Base-by-base conservation (phyloP, 2,888 invertebrate species). In the Cataglyphis livida region DNA sequence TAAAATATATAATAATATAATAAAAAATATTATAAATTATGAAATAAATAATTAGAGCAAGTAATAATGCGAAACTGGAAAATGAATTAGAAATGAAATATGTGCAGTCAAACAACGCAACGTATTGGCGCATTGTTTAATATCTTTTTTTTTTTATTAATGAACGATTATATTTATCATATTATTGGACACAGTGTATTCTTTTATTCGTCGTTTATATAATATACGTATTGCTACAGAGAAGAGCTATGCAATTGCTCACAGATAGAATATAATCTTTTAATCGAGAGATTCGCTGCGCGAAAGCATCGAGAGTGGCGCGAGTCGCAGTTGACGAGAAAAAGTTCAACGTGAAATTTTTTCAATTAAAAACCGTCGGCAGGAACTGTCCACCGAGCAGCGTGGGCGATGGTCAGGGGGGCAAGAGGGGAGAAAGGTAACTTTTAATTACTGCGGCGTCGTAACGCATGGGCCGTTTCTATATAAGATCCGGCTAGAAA, bases 381-480 rank as follows among this genome's bases (percentile, higher is more conserved):
- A 85, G 88, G 88, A 76, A 86, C 86, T 86, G 85, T 86, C 87
- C 85, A 81, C 83, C 84, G 86, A 84, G 85, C 83, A 66, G 85
- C 78, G 71, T 62, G 74, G 82, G 48, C n/a, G 79, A 64, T 44
- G 76, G 64, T 62, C 62, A 74, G 66, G 71, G 66, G 51, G 48
- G 18, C 54, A 71, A 61, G 57, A 48, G n/a, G 62, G 28, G 84
- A 81, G 86, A 87, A 86, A 89, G 51, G 90, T 90, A 89, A 89
- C 90, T 93, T 93, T 93, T 93, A 93, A 93, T 93, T 93, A 93
- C 92, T 93, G 92, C 91, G 91, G 93, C 92, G 92, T 93, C 91
- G 91, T 92, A 92, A 91, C 92, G 92, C 93, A 92, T 91, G 91
- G 91, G 87, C 88, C 89, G 91, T 85, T 91, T 90, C 89, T 82